A percentile compares a stretch with the other conserved stretches of the same genome.
These are phyloP conservation scores for Megaptera novaeangliae DNA, from an alignment of 2,113 vertebrate genomes.

Conservation along the genomic window DNA sequence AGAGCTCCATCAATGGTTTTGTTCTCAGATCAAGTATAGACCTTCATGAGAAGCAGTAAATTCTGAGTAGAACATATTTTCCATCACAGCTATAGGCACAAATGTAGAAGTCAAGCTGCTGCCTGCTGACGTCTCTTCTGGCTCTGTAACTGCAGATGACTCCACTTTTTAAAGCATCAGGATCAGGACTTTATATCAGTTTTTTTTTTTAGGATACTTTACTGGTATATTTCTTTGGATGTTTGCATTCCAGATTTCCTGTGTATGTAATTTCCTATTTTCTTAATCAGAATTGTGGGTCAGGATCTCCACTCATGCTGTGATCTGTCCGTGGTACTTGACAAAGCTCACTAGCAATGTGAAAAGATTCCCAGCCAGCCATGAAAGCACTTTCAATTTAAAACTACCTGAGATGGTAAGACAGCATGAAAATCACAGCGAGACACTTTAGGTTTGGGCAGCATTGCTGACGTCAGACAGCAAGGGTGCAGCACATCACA, in stretches of 20 bases:
- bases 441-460: background rate
- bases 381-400: background rate
- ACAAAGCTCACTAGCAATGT: background rate
- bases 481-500: background rate
- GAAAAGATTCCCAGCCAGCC: slow-evolving; percentile 16
- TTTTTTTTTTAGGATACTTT: background rate
- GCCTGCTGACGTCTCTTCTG: too few species aligned
- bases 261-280: background rate
- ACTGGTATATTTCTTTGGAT: background rate
- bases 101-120: too few species aligned
- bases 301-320: background rate
- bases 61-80: background rate
- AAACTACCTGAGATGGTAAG: background rate
- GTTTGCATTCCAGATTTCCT: background rate
- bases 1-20: background rate
- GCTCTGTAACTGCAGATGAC: too few species aligned
- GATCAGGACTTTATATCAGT: too few species aligned
- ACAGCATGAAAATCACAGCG: background rate
- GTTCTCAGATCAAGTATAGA: background rate
- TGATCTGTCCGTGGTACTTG: slow-evolving; percentile 76
- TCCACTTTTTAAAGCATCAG: too few species aligned
- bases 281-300: slow-evolving; percentile 6
- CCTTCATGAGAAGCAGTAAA: background rate
- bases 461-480: background rate
- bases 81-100: background rate